Evolutionary conservation across 2,888 invertebrate genomes (phyloP).

Genomic region (Tetragonisca angustula): DNA sequence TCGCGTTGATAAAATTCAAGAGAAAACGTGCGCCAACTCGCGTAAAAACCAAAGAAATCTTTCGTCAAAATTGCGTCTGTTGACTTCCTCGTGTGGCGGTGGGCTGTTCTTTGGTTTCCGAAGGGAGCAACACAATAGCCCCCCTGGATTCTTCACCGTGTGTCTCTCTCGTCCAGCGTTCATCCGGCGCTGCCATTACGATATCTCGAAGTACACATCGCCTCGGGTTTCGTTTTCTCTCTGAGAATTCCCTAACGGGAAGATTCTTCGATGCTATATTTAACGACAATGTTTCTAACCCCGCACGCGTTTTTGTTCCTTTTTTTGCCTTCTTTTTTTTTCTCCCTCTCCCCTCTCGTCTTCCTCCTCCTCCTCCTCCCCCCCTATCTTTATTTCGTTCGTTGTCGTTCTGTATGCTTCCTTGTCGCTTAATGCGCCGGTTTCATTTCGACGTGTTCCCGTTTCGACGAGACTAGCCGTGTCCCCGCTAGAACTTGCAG

Average conservation of each 20-base stretch:
- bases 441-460: background rate
- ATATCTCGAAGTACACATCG: constrained; percentile 67
- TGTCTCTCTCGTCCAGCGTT: background rate
- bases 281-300: constrained; percentile 61
- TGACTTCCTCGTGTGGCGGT: background rate
- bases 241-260: constrained; percentile 74
- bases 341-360: constrained; percentile 1
- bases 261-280: constrained; percentile 72
- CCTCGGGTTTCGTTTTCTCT: constrained; percentile 70
- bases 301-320: constrained; percentile 6
- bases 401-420: background rate
- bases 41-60: constrained; percentile 28
- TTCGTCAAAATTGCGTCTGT: constrained; percentile 42
- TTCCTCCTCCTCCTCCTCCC: background rate
- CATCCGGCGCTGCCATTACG: constrained; percentile 28
- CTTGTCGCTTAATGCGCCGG: constrained; percentile 8
- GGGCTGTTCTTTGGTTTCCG: constrained; percentile 10
- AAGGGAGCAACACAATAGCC: constrained; percentile 26
- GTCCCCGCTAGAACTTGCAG: background rate
- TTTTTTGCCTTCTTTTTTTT: constrained; percentile 6
- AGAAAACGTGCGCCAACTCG: background rate
- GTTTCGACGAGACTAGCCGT: background rate
- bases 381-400: background rate
- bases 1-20: background rate
- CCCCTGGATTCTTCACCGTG: background rate